These are phyloP conservation scores for Lutjanus campechanus DNA, from an alignment of 2,797 vertebrate genomes.

Conservation along the genomic window DNA sequence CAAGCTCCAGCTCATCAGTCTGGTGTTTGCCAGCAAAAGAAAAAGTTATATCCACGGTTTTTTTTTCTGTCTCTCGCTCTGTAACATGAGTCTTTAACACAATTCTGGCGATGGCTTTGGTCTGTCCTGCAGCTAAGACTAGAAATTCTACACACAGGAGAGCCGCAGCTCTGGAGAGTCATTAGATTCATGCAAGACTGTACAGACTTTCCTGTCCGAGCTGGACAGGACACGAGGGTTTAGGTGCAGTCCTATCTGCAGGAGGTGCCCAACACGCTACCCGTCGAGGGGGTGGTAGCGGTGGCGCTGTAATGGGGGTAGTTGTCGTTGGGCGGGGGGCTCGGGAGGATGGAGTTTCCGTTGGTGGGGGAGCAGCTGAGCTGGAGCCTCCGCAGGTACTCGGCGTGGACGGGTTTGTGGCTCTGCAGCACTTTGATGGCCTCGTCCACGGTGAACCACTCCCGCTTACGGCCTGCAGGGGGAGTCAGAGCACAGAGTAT, in stretches of 20 bases:
- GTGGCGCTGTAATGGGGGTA: constrained; percentile 91
- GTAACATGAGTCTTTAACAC: constrained; percentile 55
- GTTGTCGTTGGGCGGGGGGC: constrained; percentile 88
- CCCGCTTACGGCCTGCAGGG: constrained; percentile 94
- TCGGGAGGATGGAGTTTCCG: constrained; percentile 92
- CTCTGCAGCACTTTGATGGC: constrained; percentile 97
- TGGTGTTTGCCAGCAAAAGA: constrained; percentile 49
- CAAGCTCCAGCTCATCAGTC: constrained; percentile 41
- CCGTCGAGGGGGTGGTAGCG: constrained; percentile 88
- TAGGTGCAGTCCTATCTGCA: constrained; percentile 85
- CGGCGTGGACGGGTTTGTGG: constrained; percentile 97
- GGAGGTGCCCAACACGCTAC: constrained; percentile 88
- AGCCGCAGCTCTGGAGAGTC: constrained; percentile 60
- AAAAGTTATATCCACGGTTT: constrained; percentile 50
- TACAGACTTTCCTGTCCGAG: constrained; percentile 71
- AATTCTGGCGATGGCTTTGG: constrained; percentile 74
- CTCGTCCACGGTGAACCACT: constrained; percentile 99
- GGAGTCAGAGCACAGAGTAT: constrained; percentile 61
- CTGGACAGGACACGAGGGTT: constrained; percentile 19
- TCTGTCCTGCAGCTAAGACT: constrained; percentile 73
- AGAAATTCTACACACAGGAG: constrained; percentile 68
- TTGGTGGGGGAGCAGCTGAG: constrained; percentile 93
- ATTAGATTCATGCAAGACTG: constrained; percentile 80
- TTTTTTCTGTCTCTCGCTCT: constrained; percentile 47
- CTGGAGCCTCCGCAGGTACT: constrained; percentile 96